A percentile compares a stretch with the other conserved stretches of the same genome.
Evolutionary conservation across 2,888 invertebrate genomes (phyloP).

Genomic region (Emmelina monodactyla): DNA sequence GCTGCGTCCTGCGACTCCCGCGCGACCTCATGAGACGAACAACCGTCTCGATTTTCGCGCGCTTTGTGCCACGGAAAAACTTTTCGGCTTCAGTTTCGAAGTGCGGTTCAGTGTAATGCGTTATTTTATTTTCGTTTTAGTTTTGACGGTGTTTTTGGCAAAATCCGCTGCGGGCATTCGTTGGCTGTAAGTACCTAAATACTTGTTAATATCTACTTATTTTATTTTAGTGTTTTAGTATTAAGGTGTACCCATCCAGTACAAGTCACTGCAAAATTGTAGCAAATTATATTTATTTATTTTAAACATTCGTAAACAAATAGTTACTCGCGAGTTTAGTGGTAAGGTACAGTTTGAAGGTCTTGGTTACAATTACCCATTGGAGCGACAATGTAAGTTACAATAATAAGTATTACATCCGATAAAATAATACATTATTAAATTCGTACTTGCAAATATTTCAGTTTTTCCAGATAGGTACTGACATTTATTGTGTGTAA

Average conservation of each 20-base stretch:
- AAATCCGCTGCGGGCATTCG: conserved; percentile 50
- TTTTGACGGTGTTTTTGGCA: conserved; percentile 58
- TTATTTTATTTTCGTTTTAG: conserved; percentile 43
- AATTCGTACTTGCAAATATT: too few species aligned
- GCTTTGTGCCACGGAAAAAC: conserved; percentile 7
- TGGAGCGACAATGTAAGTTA: too few species aligned
- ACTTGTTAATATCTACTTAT: background rate
- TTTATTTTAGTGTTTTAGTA: too few species aligned
- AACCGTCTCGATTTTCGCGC: conserved; percentile 43
- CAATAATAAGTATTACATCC: too few species aligned
- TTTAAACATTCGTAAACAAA: background rate
- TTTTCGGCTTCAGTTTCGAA: conserved; percentile 1
- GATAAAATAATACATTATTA: too few species aligned
- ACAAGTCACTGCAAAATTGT: background rate
- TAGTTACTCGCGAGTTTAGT: too few species aligned
- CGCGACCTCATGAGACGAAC: conserved; percentile 15
- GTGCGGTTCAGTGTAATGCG: conserved; percentile 35
- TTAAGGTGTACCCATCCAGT: too few species aligned
- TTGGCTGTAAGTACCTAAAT: conserved; percentile 51
- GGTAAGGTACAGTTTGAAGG: too few species aligned
- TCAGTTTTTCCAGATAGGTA: too few species aligned
- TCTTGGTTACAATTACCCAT: too few species aligned
- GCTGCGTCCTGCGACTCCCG: conserved; percentile 19
- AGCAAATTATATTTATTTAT: background rate
- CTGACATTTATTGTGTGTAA: too few species aligned